Percentiles rank a stretch among this genome's conserved stretches.
Evolutionary conservation across 1,140 invertebrate species (phyloP).

Genomic region (Eriocheir sinensis): DNA sequence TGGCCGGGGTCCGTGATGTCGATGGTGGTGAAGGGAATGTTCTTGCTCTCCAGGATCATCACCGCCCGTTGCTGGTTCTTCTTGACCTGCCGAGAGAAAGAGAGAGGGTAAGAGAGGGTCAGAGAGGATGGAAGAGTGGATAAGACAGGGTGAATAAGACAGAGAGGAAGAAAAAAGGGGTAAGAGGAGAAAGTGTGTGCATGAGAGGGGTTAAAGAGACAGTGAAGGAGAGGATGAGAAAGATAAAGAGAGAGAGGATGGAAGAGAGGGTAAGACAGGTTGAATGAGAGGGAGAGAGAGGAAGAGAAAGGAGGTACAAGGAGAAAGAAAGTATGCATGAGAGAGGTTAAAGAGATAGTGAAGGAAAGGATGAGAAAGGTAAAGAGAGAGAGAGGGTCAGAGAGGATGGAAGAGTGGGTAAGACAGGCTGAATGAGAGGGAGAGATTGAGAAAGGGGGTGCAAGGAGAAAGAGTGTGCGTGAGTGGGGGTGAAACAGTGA

Average conservation of each 20-base stretch:
- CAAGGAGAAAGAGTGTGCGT: not conserved
- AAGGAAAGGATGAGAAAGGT: not conserved
- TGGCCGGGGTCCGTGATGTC: constrained; percentile 96
- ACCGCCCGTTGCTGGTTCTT: constrained; percentile 95
- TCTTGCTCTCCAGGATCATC: constrained; percentile 95
- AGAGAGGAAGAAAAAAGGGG: not conserved
- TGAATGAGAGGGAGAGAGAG: not conserved
- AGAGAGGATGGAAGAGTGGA: not conserved
- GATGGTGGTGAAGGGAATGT: constrained; percentile 92
- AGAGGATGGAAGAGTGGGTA: not conserved
- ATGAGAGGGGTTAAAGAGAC: not conserved
- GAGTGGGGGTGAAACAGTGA: too few species aligned
- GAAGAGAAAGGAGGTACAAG: not conserved
- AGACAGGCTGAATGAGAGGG: not conserved
- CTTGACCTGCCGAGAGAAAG: constrained; percentile 88
- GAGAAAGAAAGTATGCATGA: too few species aligned
- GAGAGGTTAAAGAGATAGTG: not conserved
- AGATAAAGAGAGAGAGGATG: not conserved
- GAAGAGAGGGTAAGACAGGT: not conserved
- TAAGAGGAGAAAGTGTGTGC: not conserved
- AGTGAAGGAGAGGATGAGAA: not conserved
- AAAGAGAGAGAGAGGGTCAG: not conserved
- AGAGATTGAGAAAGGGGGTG: not conserved
- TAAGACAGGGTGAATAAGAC: not conserved
- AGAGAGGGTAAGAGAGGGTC: not conserved